Evolutionary conservation across 2,113 vertebrate genomes (phyloP), one percentile per base, ranked within the genome.

Genomic region (Protomyctophum bolini): DNA sequence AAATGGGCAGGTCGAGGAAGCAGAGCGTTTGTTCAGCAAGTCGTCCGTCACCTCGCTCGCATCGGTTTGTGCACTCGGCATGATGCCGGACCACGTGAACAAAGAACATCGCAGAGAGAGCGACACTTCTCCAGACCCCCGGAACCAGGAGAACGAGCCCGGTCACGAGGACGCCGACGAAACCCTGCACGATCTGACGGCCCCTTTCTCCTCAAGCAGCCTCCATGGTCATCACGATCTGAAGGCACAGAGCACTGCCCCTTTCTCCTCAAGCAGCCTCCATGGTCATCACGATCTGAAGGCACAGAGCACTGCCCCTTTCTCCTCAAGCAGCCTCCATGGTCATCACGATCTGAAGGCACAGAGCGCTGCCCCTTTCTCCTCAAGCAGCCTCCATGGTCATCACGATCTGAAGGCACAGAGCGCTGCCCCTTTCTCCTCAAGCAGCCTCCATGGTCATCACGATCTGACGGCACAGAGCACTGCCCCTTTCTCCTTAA

Each of bases 401-500:
- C 98, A 2, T 6, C 33, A 41, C 33, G 5, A 41, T 76, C 92
- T 97, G 77, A 99, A 98, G 65, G 96, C 98, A 46, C 97, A 98
- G 90, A 99, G 98, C 86, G 96, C 96, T 0, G 95, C 96, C 51
- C 97, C 97, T 2, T 98, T 97, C 0, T 97, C 96, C 67, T 96
- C 97, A 0, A 94, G 95, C 75, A 94, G 96, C 75, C 98, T 98
- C 83, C 98, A 98, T 73, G 96, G 95, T 78, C 98, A 96, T 92
- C 97, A 99, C 93, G 98, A 99, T 76, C 92, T 97, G 77, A 99
- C 98, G 65, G 96, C 98, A 46, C 97, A 98, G 90, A 99, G 98
- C 86, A 96, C 96, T 0, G 95, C 96, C 51, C 97, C 97, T 2
- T 98, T 97, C 0, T 97, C 96, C 67, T 96, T 21, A 21, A 21